These are phyloP conservation scores for Monarcha castaneiventris DNA, from an alignment of 2,113 vertebrate genomes.

Conservation along the genomic window DNA sequence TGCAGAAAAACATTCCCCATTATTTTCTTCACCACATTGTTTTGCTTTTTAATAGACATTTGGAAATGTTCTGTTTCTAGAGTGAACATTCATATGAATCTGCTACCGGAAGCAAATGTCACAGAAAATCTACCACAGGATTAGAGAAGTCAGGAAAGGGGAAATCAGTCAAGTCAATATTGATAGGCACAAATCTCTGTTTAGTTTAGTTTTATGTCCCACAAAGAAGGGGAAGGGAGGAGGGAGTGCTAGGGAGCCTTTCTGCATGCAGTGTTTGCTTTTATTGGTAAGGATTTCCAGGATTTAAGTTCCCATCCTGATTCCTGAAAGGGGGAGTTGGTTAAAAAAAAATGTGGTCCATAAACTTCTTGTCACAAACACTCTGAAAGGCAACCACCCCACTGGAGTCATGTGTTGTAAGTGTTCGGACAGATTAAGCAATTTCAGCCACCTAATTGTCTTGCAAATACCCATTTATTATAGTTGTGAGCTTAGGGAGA, in stretches of 20 bases:
- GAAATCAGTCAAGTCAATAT: constrained; percentile 45
- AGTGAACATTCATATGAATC: constrained; percentile 4
- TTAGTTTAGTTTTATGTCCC: constrained; percentile 13
- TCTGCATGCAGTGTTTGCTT: background rate
- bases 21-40: constrained; percentile 44
- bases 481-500: background rate
- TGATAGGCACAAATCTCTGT: constrained; percentile 49
- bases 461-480: background rate
- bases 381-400: background rate
- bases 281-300: constrained; percentile 9
- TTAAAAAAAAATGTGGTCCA: background rate
- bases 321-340: background rate
- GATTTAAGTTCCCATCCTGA: background rate
- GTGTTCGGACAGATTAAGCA: background rate
- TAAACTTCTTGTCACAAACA: constrained; percentile 27
- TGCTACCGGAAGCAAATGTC: constrained; percentile 34
- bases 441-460: background rate
- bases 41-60: constrained; percentile 50
- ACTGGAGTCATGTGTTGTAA: background rate
- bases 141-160: constrained; percentile 56
- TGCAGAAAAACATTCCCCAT: constrained; percentile 18
- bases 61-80: constrained; percentile 34
- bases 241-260: background rate
- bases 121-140: constrained; percentile 43
- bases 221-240: background rate